A percentile compares a stretch with the other conserved stretches of the same genome.
These are phyloP conservation scores for Eolophus roseicapilla DNA, from an alignment of 2,113 vertebrate species.

Conservation along the genomic window DNA sequence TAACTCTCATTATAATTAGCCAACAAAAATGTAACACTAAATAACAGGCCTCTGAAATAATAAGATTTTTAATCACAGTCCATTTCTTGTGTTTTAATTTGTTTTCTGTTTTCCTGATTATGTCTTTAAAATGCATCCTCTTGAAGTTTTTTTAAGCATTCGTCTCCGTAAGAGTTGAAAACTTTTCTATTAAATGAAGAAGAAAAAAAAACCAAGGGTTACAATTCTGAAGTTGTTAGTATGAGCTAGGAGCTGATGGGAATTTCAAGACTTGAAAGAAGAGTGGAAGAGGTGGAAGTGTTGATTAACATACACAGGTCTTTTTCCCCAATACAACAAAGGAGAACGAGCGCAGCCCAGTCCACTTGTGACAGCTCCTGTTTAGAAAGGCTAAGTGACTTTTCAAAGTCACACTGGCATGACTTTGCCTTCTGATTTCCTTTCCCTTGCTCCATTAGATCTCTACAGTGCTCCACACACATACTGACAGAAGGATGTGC, in stretches of 20 bases:
- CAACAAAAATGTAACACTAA: neutral
- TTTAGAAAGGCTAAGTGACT: conserved; percentile 17
- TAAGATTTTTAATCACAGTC: neutral
- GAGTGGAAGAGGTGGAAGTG: neutral
- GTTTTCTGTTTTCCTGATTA: neutral
- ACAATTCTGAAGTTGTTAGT: neutral
- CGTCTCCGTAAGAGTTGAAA: neutral
- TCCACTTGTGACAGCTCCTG: neutral
- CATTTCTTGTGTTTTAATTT: neutral
- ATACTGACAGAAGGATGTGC: conserved; percentile 13
- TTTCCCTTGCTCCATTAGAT: conserved; percentile 16
- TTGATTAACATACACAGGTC: neutral
- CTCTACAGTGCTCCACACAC: neutral
- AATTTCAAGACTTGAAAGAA: neutral
- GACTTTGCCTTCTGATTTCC: conserved; percentile 14
- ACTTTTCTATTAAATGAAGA: neutral
- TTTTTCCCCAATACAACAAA: neutral
- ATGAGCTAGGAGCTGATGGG: neutral
- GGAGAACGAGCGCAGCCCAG: neutral
- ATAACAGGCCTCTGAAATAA: neutral
- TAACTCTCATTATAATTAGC: neutral
- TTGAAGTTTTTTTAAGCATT: neutral
- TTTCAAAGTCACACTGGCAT: conserved; percentile 27
- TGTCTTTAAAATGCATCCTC: neutral
- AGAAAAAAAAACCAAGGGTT: neutral